Evolutionary conservation across 2,113 vertebrate species (phyloP).

Genomic region (Calidris pugnax): DNA sequence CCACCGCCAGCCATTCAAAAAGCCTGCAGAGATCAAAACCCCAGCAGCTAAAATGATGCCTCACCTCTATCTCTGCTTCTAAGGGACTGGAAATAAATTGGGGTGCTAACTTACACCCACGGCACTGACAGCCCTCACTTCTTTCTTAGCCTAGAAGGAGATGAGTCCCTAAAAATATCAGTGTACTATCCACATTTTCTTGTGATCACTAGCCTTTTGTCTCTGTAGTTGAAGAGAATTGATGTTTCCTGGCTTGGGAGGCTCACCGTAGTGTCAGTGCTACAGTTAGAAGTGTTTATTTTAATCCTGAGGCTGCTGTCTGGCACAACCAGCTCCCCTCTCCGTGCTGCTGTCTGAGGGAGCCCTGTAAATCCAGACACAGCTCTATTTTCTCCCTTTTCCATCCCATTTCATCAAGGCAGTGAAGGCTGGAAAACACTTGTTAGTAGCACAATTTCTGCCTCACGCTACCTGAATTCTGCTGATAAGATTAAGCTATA

Average conservation of each 20-base stretch:
- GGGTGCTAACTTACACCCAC: neutral
- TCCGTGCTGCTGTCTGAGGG: neutral
- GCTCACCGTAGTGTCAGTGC: neutral
- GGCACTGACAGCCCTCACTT: neutral
- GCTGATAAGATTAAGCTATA: slow-evolving; percentile 39
- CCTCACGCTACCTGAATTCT: slow-evolving; percentile 1
- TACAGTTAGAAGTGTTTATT: neutral
- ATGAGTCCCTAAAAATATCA: neutral
- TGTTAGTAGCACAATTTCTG: slow-evolving; percentile 26
- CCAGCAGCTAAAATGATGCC: neutral
- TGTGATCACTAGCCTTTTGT: neutral
- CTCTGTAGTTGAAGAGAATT: neutral
- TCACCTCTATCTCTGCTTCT: neutral
- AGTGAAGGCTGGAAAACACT: neutral
- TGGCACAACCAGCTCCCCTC: neutral
- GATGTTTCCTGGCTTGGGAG: neutral
- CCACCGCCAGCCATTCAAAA: neutral
- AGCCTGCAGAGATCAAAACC: neutral
- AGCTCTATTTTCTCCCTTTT: slow-evolving; percentile 24
- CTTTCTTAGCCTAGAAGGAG: neutral
- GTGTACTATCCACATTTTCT: neutral
- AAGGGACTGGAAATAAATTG: neutral
- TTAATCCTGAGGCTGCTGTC: neutral
- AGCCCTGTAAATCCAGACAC: neutral
- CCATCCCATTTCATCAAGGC: neutral